phyloP scores from a whole-genome alignment of 2,113 vertebrate species.

The Pterocles burchelli region DNA sequence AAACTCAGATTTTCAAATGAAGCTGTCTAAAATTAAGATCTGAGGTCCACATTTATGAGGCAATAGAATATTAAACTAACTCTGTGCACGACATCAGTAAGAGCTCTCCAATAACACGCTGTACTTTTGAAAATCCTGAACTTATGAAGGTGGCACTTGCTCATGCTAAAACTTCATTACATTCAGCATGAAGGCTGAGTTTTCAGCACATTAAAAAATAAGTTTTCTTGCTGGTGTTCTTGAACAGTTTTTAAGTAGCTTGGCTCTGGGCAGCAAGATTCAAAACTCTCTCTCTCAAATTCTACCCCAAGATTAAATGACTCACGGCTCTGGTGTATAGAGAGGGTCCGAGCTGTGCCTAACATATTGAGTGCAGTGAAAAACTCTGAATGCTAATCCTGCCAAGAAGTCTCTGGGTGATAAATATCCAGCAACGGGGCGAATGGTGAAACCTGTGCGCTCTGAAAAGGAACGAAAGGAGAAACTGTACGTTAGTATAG shows the following conservation, averaged over 20 bases:
- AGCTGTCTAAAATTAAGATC: not conserved
- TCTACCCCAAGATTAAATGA: slow-evolving; percentile 2
- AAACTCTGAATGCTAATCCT: slow-evolving; percentile 96
- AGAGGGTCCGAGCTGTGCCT: slow-evolving; percentile 95
- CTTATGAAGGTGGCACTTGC: not conserved
- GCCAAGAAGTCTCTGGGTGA: slow-evolving; percentile 96
- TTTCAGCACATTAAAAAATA: not conserved
- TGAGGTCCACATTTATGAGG: not conserved
- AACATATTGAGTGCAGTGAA: slow-evolving; percentile 98
- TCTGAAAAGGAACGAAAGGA: slow-evolving; percentile 76
- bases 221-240: not conserved
- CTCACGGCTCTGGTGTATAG: slow-evolving; percentile 99
- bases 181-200: not conserved
- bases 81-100: not conserved
- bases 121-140: not conserved
- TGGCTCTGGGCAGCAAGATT: not conserved
- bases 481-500: not conserved
- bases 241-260: not conserved
- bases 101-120: not conserved
- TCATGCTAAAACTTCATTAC: not conserved
- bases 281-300: not conserved
- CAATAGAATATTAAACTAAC: not conserved
- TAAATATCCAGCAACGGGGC: slow-evolving; percentile 94
- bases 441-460: slow-evolving; percentile 92
- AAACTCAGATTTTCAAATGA: not conserved